Conservation (phyloP, 2,888 invertebrate genomes). For the Ferdinandea cuprea region DNA sequence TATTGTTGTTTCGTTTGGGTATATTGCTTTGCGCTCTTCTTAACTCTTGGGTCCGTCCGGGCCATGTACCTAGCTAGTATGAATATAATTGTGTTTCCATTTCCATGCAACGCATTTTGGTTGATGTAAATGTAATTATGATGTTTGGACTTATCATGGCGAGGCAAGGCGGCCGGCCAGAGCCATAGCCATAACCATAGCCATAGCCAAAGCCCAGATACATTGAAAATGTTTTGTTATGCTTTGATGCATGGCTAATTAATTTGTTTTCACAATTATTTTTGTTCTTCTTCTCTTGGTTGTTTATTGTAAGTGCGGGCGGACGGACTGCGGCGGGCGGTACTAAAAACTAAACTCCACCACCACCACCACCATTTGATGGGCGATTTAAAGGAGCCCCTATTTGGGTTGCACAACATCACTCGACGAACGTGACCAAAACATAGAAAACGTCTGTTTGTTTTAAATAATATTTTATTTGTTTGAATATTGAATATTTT, state of each 20-base stretch:
- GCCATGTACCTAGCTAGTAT: slow-evolving; percentile 49
- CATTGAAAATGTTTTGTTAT: slow-evolving; percentile 39
- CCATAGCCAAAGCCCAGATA: slow-evolving; percentile 39
- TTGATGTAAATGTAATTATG: slow-evolving; percentile 66
- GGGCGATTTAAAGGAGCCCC: slow-evolving; percentile 30
- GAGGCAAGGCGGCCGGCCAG: not conserved
- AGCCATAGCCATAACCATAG: too few relatives aligned
- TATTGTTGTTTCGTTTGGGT: too few relatives aligned
- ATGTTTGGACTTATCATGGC: slow-evolving; percentile 35
- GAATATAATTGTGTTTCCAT: slow-evolving; percentile 47
- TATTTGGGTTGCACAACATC: slow-evolving; percentile 64
- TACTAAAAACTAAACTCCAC: slow-evolving; percentile 18
- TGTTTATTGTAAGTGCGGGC: not conserved
- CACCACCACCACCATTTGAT: not conserved
- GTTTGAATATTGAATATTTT: slow-evolving; percentile 49
- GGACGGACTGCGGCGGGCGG: too few relatives aligned
- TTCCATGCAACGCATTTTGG: slow-evolving; percentile 61
- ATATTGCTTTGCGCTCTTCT: slow-evolving; percentile 14
- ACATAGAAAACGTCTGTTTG: slow-evolving; percentile 55
- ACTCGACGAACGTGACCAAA: slow-evolving; percentile 64
- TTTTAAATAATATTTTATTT: slow-evolving; percentile 28
- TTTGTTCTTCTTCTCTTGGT: slow-evolving; percentile 25
- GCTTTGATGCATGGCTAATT: slow-evolving; percentile 71
- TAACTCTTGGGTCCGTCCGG: slow-evolving; percentile 50
- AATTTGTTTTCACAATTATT: slow-evolving; percentile 69